These are phyloP conservation scores for Hippocampus mohnikei DNA, from an alignment of 2,113 vertebrate species.

Conservation along the genomic window DNA sequence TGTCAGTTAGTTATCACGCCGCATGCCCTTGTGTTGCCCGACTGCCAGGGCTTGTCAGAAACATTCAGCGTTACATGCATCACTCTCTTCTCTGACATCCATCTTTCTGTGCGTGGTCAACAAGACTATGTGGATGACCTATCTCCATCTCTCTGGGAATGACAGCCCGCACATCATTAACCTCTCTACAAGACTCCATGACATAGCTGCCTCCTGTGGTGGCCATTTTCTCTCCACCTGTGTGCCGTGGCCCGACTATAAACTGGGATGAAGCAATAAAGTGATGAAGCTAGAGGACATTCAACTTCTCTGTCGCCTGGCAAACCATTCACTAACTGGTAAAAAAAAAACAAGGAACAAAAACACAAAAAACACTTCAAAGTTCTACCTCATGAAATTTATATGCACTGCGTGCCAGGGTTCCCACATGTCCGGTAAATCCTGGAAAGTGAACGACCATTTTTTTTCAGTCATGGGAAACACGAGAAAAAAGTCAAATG, in stretches of 20 bases:
- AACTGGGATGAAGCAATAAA: conserved; percentile 29
- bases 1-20: conserved; percentile 64
- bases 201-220: conserved; percentile 44
- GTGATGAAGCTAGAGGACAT: conserved; percentile 24
- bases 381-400: conserved; percentile 24
- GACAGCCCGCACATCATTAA: conserved; percentile 64
- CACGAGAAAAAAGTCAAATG: too few relatives aligned
- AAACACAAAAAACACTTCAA: background rate
- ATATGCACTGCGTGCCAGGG: conserved; percentile 7
- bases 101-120: conserved; percentile 45
- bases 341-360: conserved; percentile 7
- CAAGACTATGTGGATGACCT: conserved; percentile 40
- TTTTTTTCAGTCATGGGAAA: too few relatives aligned
- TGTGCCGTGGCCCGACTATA: conserved; percentile 35
- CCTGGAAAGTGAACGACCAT: too few relatives aligned
- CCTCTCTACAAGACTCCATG: conserved; percentile 52
- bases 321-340: conserved; percentile 19
- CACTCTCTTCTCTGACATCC: conserved; percentile 57
- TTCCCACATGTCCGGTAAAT: too few relatives aligned
- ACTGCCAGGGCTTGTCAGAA: conserved; percentile 66
- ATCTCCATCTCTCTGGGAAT: conserved; percentile 40
- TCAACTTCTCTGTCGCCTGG: background rate
- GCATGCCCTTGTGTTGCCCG: conserved; percentile 61
- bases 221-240: conserved; percentile 45
- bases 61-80: conserved; percentile 61